Evolutionary conservation across 2,888 invertebrate genomes (phyloP), one percentile per base, ranked within the genome.

Genomic region (Pogonocherus hispidulus): DNA sequence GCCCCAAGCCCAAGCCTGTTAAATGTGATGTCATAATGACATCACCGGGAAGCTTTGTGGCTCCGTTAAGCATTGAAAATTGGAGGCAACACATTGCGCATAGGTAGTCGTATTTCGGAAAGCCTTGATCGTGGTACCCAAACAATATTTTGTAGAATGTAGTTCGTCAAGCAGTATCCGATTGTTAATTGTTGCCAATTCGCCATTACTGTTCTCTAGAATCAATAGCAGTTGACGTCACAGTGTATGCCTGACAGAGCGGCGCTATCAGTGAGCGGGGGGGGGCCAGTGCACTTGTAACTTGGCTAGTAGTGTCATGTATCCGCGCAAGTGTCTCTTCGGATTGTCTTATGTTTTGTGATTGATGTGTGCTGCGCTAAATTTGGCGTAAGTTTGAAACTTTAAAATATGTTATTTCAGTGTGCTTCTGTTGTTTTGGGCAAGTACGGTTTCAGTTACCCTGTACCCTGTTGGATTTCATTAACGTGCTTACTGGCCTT

Each of bases 1-100:
- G 84, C 84, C 80, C 79, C 80, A 80, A 83, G 84, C 80, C 79
- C 80, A 80, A 83, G 84, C 82, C 76, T 82, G 81, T 83, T 81
- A 77, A 84, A 82, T 86, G 84, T 87, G 87, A 87, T 86, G 85
- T 87, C 87, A 87, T 85, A 76, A 85, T 87, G 87, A 86, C 86
- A 86, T 87, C 87, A 86, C 80, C 85, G 84, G 84, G 84, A 85
- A 85, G 84, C 84, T 82, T 79, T 83, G 82, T 78, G 80, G 80
- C 78, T 79, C 76, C 72, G 67, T 64, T 69, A 51, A 63, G 69
- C 68, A 67, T 37, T 67, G 54, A 66, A 71, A 64, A 64, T 64
- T 69, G 66, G 65, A 66, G 67, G 69, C 46, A 64, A 67, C 60
- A 47, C 46, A 51, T 46, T 63, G 63, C 66, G 70, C 68, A 63